Percentiles rank a stretch among this genome's conserved stretches.
Conservation (phyloP, 2,113 vertebrate genomes). For the Hemibagrus wyckioides region DNA sequence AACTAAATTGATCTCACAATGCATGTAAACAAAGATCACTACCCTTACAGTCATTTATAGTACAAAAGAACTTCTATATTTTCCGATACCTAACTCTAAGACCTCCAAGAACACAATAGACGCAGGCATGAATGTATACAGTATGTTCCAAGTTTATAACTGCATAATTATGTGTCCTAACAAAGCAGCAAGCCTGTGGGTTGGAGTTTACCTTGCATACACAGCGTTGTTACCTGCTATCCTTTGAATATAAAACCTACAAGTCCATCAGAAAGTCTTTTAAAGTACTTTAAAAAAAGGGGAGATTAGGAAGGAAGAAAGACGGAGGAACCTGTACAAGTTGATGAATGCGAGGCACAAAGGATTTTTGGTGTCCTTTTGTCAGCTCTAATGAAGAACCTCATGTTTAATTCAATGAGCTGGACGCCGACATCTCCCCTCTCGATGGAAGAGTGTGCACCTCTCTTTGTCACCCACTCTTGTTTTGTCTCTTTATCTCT, state of each 20-base stretch:
- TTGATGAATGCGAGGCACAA: constrained; percentile 56
- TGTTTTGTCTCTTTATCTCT: constrained; percentile 62
- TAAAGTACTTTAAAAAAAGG: constrained; percentile 64
- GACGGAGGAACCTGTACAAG: constrained; percentile 47
- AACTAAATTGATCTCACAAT: not conserved
- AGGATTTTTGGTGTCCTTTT: constrained; percentile 69
- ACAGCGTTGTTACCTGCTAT: not conserved
- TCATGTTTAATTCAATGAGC: constrained; percentile 83
- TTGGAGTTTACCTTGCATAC: constrained; percentile 38
- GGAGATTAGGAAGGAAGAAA: constrained; percentile 47
- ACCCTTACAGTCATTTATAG: not conserved
- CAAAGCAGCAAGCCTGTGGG: not conserved
- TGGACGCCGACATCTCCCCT: constrained; percentile 62
- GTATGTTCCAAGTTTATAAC: not conserved
- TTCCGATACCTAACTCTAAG: not conserved
- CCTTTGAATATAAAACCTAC: constrained; percentile 18
- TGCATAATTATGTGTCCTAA: not conserved
- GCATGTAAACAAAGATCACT: not conserved
- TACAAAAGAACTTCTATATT: too few species aligned
- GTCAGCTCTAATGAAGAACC: constrained; percentile 73
- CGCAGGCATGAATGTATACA: constrained; percentile 12
- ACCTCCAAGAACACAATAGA: too few species aligned
- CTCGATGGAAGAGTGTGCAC: constrained; percentile 45
- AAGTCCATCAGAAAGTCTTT: constrained; percentile 58
- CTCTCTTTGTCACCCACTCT: constrained; percentile 63